Conservation (phyloP, 2,888 invertebrate genomes). For the Perizoma affinitatum region DNA sequence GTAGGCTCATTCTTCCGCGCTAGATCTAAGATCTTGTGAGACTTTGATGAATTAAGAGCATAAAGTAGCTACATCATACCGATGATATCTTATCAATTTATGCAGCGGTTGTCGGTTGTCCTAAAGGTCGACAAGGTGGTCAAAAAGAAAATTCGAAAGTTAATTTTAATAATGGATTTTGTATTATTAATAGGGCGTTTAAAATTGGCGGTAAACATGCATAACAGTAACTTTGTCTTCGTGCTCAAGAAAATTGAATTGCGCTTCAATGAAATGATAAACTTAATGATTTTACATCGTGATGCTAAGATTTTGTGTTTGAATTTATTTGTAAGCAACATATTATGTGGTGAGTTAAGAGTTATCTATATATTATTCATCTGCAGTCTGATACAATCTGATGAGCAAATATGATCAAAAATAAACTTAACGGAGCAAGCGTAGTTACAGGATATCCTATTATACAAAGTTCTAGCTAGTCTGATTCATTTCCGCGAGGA, state of each 20-base stretch:
- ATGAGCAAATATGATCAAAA: no score
- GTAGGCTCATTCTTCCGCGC: constrained; percentile 10
- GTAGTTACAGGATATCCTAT: no score
- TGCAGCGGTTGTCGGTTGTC: constrained; percentile 36
- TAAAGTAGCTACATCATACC: constrained; percentile 47
- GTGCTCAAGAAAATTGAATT: no score
- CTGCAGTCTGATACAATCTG: no score
- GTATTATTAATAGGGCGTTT: constrained; percentile 30
- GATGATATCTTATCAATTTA: constrained; percentile 46
- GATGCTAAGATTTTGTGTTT: no score
- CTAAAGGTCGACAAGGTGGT: constrained; percentile 35
- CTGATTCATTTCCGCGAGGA: constrained; percentile 20
- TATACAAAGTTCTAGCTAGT: background rate
- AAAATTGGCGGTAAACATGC: background rate
- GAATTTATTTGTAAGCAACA: no score
- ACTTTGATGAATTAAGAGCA: constrained; percentile 53
- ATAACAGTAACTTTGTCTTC: no score
- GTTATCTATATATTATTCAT: no score
- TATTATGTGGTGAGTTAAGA: no score
- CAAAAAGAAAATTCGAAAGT: constrained; percentile 36
- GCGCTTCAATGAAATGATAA: no score
- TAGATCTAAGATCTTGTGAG: constrained; percentile 47
- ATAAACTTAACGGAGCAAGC: no score
- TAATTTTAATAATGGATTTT: constrained; percentile 26
- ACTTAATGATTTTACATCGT: no score